These are phyloP conservation scores for Zapus hudsonius DNA, from an alignment of 2,113 vertebrate genomes.

Conservation along the genomic window DNA sequence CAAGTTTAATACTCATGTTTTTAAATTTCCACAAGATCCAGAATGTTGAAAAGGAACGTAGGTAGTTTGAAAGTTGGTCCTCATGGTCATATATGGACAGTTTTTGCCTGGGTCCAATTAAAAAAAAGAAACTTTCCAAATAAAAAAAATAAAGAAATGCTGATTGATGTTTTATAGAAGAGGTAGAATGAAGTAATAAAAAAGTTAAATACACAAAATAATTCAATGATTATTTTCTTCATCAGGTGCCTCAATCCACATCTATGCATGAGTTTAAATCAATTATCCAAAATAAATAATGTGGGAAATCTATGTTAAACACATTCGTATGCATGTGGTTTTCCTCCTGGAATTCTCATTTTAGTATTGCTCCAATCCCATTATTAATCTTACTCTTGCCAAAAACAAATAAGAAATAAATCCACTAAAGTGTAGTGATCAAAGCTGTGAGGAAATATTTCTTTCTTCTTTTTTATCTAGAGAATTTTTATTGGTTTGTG, in stretches of 20 bases:
- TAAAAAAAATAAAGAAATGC: background rate
- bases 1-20: background rate
- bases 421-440: constrained; percentile 78
- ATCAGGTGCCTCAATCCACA: constrained; percentile 83
- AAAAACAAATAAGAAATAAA: constrained; percentile 82
- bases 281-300: constrained; percentile 86
- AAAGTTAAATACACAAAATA: constrained; percentile 64
- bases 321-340: constrained; percentile 80
- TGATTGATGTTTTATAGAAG: constrained; percentile 47
- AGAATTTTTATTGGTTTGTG: too few relatives aligned
- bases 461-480: constrained; percentile 10
- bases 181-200: constrained; percentile 56
- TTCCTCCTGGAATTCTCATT: constrained; percentile 83
- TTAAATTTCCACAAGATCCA: constrained; percentile 4
- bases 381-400: constrained; percentile 85
- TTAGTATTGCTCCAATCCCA: constrained; percentile 80
- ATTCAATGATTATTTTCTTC: constrained; percentile 69
- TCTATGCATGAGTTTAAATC: constrained; percentile 68
- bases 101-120: constrained; percentile 43
- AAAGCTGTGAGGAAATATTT: constrained; percentile 81
- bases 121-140: background rate
- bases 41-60: constrained; percentile 25
- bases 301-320: constrained; percentile 82
- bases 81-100: background rate
- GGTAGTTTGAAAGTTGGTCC: background rate